Evolutionary conservation across 1,140 invertebrate species (phyloP).

Genomic region (Gerris buenoi): DNA sequence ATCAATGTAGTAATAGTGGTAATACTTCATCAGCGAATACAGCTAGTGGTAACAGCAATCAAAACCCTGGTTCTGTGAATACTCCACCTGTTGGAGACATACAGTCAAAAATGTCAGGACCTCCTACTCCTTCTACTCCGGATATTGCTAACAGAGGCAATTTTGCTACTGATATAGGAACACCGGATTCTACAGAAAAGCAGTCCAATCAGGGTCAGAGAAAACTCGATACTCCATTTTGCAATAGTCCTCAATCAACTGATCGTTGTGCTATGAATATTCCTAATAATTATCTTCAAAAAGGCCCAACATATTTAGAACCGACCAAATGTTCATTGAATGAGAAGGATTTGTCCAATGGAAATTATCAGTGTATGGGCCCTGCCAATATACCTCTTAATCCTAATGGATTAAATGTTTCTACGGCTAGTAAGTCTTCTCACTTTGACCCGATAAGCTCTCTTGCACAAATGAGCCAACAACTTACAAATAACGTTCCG

Average conservation of each 20-base stretch:
- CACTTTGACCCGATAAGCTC: slow-evolving; percentile 86
- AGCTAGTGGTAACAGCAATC: slow-evolving; percentile 10
- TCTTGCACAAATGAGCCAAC: slow-evolving; percentile 84
- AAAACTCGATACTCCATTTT: slow-evolving; percentile 14
- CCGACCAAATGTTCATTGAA: slow-evolving; percentile 5
- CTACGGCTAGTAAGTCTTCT: slow-evolving; percentile 35
- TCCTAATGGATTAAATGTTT: slow-evolving; percentile 48
- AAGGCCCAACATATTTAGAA: slow-evolving; percentile 22
- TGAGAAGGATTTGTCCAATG: slow-evolving; percentile 18
- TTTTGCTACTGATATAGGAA: slow-evolving; percentile 7
- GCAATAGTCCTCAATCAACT: slow-evolving; percentile 15
- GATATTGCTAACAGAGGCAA: slow-evolving; percentile 9
- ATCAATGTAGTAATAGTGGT: neutral
- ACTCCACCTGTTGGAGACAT: neutral
- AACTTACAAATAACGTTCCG: slow-evolving; percentile 60
- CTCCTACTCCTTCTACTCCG: slow-evolving; percentile 18
- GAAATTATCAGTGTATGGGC: slow-evolving; percentile 20
- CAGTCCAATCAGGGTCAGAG: slow-evolving; percentile 10
- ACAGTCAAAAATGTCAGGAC: slow-evolving; percentile 14
- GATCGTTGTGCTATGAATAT: slow-evolving; percentile 14
- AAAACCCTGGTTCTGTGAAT: neutral
- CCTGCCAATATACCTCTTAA: slow-evolving; percentile 68
- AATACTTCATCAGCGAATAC: neutral
- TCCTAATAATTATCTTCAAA: slow-evolving; percentile 21
- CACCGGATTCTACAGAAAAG: slow-evolving; percentile 8